These are phyloP conservation scores for Dryobates pubescens DNA, from an alignment of 2,797 vertebrate species.

Conservation along the genomic window DNA sequence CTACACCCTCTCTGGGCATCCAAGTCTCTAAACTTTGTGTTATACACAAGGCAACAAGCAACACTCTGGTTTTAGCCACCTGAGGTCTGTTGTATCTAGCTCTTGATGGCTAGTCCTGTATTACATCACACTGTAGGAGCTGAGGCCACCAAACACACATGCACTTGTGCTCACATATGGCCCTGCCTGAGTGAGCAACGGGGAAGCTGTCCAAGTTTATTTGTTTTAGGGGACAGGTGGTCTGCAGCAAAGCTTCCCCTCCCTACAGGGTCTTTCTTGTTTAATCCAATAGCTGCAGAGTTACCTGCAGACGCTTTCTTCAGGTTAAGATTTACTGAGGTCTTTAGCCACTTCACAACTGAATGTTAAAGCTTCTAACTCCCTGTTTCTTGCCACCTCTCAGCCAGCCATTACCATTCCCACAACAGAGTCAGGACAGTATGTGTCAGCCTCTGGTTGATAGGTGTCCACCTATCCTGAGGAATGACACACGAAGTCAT, in stretches of 20 bases:
- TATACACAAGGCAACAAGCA: neutral
- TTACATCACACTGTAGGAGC: neutral
- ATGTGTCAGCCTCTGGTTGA: neutral
- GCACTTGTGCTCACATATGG: neutral
- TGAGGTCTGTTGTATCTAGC: neutral
- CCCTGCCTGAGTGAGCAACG: neutral
- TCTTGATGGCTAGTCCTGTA: neutral
- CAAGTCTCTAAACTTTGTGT: neutral
- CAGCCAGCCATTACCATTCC: neutral
- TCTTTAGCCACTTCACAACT: neutral
- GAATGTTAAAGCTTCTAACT: neutral
- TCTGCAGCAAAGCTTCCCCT: neutral
- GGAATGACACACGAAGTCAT: neutral
- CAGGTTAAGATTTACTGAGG: neutral
- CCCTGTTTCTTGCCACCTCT: neutral
- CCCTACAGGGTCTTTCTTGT: neutral
- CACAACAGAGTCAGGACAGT: neutral
- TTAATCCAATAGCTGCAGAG: neutral
- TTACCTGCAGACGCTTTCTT: neutral
- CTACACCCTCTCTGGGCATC: neutral
- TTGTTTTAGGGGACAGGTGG: fast-evolving
- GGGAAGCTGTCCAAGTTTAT: neutral
- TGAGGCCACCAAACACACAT: neutral
- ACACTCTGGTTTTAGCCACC: neutral
- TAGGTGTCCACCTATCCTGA: neutral